Conservation (phyloP, 2,113 vertebrate genomes). For the Ornithorhynchus anatinus region DNA sequence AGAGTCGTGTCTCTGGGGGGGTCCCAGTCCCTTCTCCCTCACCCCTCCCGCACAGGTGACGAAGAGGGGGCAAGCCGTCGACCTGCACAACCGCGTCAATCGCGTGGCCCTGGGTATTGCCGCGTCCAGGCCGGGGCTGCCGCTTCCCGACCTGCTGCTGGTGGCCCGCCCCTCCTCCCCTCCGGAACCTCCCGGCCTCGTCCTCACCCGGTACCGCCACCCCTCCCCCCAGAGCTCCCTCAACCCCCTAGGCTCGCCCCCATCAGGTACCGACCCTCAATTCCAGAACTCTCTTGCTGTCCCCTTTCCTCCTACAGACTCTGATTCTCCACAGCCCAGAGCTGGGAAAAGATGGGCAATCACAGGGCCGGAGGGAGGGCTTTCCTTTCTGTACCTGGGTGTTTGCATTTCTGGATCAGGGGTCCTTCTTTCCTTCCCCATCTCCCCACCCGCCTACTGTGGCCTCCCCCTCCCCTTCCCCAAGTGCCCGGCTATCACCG, state of each 20-base stretch:
- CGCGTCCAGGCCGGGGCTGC: slow-evolving; percentile 33
- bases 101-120: slow-evolving; percentile 51
- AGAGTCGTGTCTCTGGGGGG: neutral
- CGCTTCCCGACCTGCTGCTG: slow-evolving; percentile 55
- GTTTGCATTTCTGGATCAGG: too few relatives aligned
- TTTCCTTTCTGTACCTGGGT: too few relatives aligned
- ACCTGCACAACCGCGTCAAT: slow-evolving; percentile 44
- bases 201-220: slow-evolving; percentile 41
- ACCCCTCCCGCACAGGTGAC: slow-evolving; percentile 45
- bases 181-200: neutral
- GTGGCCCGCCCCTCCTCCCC: neutral
- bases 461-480: too few relatives aligned
- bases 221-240: too few relatives aligned
- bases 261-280: too few relatives aligned
- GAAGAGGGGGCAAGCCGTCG: slow-evolving; percentile 21
- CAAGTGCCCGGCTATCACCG: too few relatives aligned
- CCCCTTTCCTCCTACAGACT: rapidly evolving
- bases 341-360: too few relatives aligned
- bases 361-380: too few relatives aligned
- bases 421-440: too few relatives aligned
- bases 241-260: rapidly evolving
- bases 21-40: neutral
- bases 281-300: too few relatives aligned
- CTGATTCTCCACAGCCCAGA: too few relatives aligned
- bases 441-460: too few relatives aligned